Base-by-base conservation (phyloP, 1,140 invertebrate species). In the Drosophila simulans region DNA sequence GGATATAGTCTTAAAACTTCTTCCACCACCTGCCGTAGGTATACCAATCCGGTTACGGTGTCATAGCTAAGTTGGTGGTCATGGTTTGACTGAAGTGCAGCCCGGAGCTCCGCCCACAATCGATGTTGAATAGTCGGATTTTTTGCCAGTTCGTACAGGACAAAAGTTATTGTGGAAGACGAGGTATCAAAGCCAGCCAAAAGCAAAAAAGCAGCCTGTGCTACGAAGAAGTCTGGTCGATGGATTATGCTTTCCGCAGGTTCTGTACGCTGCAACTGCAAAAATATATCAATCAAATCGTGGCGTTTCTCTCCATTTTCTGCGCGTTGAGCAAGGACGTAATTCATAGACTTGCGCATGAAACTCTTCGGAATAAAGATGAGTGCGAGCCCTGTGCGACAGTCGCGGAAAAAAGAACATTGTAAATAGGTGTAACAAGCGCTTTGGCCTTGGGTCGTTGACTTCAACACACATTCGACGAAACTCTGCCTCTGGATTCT, bases 161-260 rank as follows among this genome's bases (percentile, higher is more conserved):
- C 86, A 71, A 93, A 93, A 0, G 17, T 17, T 17, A 17, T 17
- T 17, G 17, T 17, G 17, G 89, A 91, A 0, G 93, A 91, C 3
- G 93, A 93, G 0, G 93, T 94, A 43, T 94, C 93, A 58, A 92
- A 94, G 5, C 93, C 93, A 40, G 94, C 96, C 1, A 94, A 75
- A 56, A 96, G 94, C 69, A 17, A 96, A 3, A 95, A 63, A 0
- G 95, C 90, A 4, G 94, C 93, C 74, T 96, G 95, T 0, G 94
- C 94, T 2, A 94, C 84, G 12, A 96, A 88, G 62, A 93, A 91
- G 60, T 95, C 93, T 20, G 48, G 59, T 0, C 81, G 52, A 43
- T 85, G 66, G 2, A 83, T 57, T 2, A 89, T 70, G 22, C 60
- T 73, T n/a, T 51, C 54, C 2, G 46, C 34, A 0, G 66, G 51